A percentile compares a stretch with the other conserved stretches of the same genome.
Evolutionary conservation across 2,797 vertebrate species (phyloP).

Genomic region (Poecile montanus): DNA sequence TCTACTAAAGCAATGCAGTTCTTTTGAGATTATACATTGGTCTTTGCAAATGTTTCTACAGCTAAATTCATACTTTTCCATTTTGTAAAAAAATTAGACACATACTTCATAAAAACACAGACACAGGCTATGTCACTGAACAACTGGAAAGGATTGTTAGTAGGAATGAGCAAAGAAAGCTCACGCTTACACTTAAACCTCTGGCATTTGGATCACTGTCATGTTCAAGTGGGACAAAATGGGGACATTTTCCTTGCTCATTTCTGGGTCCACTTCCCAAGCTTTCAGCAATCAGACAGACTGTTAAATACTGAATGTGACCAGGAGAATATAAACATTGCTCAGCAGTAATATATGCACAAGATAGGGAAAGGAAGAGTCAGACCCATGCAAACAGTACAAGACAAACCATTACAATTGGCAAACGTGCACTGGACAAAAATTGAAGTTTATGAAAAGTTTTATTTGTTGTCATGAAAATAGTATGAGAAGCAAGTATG

Average conservation of each 20-base stretch:
- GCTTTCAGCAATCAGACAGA: constrained; percentile 33
- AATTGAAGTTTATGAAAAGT: constrained; percentile 64
- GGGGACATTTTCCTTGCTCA: constrained; percentile 34
- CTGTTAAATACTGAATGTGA: constrained; percentile 60
- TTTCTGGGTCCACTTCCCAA: constrained; percentile 52
- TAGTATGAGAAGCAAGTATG: constrained; percentile 64
- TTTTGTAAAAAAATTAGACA: constrained; percentile 69
- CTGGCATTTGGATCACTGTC: constrained; percentile 27
- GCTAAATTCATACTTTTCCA: constrained; percentile 53
- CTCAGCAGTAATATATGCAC: constrained; percentile 75
- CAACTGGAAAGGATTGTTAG: constrained; percentile 39
- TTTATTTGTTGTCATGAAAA: constrained; percentile 71
- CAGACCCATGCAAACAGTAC: constrained; percentile 74
- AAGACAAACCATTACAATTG: constrained; percentile 69
- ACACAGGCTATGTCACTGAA: constrained; percentile 34
- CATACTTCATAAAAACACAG: constrained; percentile 64
- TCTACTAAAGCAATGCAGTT: constrained; percentile 69
- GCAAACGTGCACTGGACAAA: constrained; percentile 72
- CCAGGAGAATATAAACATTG: constrained; percentile 63
- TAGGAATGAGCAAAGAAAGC: constrained; percentile 66
- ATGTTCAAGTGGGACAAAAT: constrained; percentile 21
- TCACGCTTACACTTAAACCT: constrained; percentile 54
- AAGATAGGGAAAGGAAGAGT: constrained; percentile 61
- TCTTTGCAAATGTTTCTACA: constrained; percentile 63
- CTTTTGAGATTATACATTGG: constrained; percentile 58